Conservation (phyloP, 2,797 vertebrate genomes). For the Margarornis squamiger region DNA sequence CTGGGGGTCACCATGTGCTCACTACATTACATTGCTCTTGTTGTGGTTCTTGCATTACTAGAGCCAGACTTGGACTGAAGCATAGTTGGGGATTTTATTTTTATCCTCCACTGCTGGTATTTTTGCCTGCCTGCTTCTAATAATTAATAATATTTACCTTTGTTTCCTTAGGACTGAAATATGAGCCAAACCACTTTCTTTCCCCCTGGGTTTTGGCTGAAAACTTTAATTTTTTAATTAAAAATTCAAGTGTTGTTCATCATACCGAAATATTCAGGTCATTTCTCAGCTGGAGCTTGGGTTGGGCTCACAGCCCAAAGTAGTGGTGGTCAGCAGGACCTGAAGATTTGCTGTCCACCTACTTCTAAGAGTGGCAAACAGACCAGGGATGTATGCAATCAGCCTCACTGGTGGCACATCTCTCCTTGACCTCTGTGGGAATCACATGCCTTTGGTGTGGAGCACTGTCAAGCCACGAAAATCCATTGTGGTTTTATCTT, state of each 20-base stretch:
- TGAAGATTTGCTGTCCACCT: accelerated
- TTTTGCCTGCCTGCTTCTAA: neutral
- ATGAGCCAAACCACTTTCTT: neutral
- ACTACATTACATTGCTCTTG: neutral
- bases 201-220: neutral
- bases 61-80: neutral
- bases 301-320: neutral
- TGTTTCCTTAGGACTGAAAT: neutral
- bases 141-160: neutral
- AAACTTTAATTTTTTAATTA: neutral
- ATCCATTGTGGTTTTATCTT: neutral
- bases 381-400: neutral
- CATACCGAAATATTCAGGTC: neutral
- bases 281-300: neutral
- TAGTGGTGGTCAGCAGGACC: neutral
- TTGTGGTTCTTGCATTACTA: neutral
- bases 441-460: neutral
- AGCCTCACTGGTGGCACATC: accelerated
- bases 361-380: neutral
- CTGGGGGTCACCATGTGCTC: neutral
- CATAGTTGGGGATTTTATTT: neutral
- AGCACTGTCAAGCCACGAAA: neutral
- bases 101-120: neutral
- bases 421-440: neutral
- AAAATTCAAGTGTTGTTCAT: neutral